Conservation (phyloP, 2,888 invertebrate species). For the Drosophila yooni region DNA sequence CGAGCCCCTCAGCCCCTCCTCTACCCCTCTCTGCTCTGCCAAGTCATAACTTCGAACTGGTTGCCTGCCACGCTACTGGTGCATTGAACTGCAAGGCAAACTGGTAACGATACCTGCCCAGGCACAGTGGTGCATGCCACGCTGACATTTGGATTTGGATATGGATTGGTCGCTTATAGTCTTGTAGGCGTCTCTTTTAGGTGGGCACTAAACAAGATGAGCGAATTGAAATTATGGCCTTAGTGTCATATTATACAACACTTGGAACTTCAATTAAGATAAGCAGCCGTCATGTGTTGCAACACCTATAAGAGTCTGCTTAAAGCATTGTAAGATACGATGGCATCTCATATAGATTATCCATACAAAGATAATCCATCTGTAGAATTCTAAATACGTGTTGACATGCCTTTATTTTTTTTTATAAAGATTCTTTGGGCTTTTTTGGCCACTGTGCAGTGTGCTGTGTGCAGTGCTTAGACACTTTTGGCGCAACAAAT, state of each 20-base stretch:
- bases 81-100: conserved; percentile 85
- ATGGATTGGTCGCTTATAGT: neutral
- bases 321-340: neutral
- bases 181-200: conserved; percentile 30
- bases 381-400: neutral
- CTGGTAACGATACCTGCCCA: conserved; percentile 72
- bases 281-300: conserved; percentile 3
- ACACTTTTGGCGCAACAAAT: conserved; percentile 60
- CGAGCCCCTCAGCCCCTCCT: neutral
- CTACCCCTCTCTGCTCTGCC: neutral
- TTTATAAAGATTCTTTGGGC: neutral
- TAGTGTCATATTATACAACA: conserved; percentile 22
- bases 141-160: conserved; percentile 25
- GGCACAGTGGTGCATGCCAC: conserved; percentile 60
- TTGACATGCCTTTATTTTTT: neutral
- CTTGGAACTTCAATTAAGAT: conserved; percentile 35
- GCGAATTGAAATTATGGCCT: conserved; percentile 18
- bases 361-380: neutral
- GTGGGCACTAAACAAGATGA: conserved; percentile 38
- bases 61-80: conserved; percentile 60
- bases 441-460: conserved; percentile 4
- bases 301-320: neutral
- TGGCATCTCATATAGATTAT: neutral
- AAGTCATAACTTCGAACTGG: conserved; percentile 75
- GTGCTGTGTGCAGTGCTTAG: conserved; percentile 16